Percentiles rank a stretch among this genome's conserved stretches.
Conservation (phyloP, 2,888 invertebrate genomes). For the Asteroscopus sphinx region DNA sequence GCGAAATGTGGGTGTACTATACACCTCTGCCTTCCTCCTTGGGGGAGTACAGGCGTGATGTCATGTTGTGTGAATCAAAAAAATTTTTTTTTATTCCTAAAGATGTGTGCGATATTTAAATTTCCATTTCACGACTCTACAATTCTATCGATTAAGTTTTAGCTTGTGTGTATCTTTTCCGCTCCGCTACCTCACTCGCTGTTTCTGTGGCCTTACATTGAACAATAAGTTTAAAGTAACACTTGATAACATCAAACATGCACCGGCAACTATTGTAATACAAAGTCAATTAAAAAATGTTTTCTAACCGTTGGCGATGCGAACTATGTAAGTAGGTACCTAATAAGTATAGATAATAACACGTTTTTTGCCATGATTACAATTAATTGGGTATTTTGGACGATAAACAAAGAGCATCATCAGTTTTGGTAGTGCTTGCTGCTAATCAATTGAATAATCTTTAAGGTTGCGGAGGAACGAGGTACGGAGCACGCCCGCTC, state of each 20-base stretch:
- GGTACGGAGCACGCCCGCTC: too few relatives aligned
- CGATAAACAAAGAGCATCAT: slow-evolving; percentile 1
- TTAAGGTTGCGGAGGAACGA: too few relatives aligned
- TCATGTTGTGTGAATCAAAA: too few relatives aligned
- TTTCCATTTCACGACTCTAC: background rate
- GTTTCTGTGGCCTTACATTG: slow-evolving; percentile 12
- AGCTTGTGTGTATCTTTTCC: background rate
- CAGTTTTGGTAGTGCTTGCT: too few relatives aligned
- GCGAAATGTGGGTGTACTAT: too few relatives aligned
- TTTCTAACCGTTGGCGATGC: slow-evolving; percentile 23
- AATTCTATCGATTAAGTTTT: background rate
- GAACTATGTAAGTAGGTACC: slow-evolving; percentile 6
- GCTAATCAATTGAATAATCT: too few relatives aligned
- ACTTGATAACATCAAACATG: slow-evolving; percentile 50
- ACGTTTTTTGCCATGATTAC: slow-evolving; percentile 27
- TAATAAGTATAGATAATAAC: too few relatives aligned
- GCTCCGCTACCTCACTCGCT: slow-evolving; percentile 5
- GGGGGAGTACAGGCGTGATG: too few relatives aligned
- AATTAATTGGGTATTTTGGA: slow-evolving; percentile 12
- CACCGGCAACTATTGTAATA: slow-evolving; percentile 24
- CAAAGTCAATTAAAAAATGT: slow-evolving; percentile 43
- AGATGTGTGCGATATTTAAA: too few relatives aligned
- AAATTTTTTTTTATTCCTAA: too few relatives aligned
- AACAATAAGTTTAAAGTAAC: slow-evolving; percentile 23
- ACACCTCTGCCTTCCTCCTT: too few relatives aligned